These are phyloP conservation scores for Syndactyla subalaris DNA, from an alignment of 2,797 vertebrate genomes.

Conservation along the genomic window DNA sequence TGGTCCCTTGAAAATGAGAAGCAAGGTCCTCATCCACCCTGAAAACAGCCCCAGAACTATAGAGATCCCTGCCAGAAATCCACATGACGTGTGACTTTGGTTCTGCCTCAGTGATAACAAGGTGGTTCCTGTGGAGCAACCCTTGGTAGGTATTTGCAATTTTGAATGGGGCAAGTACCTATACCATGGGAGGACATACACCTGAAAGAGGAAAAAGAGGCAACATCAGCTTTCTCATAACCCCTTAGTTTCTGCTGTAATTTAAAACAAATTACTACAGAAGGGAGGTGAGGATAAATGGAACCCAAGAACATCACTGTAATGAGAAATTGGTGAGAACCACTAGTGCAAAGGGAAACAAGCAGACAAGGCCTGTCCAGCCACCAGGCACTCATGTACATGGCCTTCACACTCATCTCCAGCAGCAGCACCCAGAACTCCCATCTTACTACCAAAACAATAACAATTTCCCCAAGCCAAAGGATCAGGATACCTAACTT, in stretches of 20 bases:
- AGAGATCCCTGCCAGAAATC: background rate
- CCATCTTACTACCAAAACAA: background rate
- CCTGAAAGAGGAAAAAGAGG: background rate
- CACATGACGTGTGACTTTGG: background rate
- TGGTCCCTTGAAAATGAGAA: background rate
- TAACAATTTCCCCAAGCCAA: background rate
- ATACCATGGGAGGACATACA: background rate
- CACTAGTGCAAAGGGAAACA: background rate
- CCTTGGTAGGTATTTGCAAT: background rate
- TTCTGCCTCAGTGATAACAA: background rate
- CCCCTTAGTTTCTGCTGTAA: background rate
- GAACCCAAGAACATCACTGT: background rate
- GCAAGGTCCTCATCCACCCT: background rate
- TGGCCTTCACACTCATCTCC: background rate
- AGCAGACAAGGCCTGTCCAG: background rate
- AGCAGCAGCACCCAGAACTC: background rate
- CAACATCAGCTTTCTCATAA: background rate
- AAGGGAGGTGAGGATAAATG: background rate
- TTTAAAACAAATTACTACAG: background rate
- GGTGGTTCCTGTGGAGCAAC: background rate
- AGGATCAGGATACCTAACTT: background rate
- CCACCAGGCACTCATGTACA: rapidly evolving
- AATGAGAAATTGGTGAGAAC: background rate
- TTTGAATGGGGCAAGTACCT: background rate
- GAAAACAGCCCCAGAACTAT: background rate